phyloP scores from a whole-genome alignment of 2,113 vertebrate species.

The Forbesichthys papilliferus region DNA sequence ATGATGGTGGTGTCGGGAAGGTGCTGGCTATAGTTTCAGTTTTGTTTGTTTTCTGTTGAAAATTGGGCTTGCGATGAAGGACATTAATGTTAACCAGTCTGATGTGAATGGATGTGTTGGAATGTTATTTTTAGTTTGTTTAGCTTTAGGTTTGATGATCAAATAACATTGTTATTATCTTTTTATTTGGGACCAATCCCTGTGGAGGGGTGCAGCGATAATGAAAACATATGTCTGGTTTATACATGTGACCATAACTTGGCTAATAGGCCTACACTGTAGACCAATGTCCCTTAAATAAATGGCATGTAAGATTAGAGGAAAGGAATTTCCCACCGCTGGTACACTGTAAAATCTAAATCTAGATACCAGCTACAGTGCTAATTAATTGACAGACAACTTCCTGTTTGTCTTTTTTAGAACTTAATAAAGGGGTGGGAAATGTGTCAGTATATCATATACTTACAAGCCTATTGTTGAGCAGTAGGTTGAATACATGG shows the following conservation, averaged over 20 bases:
- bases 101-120: background rate
- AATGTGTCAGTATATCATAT: background rate
- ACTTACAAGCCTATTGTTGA: background rate
- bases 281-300: conserved; percentile 8
- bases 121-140: conserved; percentile 41
- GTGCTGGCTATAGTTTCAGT: conserved; percentile 30
- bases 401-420: too few relatives aligned
- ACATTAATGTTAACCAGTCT: conserved; percentile 26
- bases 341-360: background rate
- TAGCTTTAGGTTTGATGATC: conserved; percentile 7
- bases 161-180: conserved; percentile 1
- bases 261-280: background rate
- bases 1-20: conserved; percentile 5
- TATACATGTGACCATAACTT: conserved; percentile 6
- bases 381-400: too few relatives aligned
- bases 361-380: background rate
- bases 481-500: background rate
- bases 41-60: conserved; percentile 51
- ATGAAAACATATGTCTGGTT: conserved; percentile 31
- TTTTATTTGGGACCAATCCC: conserved; percentile 15
- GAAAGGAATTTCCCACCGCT: conserved; percentile 16
- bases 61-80: conserved; percentile 25
- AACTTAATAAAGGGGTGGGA: background rate
- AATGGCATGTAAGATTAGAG: conserved; percentile 15
- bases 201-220: conserved; percentile 32